Conservation (phyloP, 2,888 invertebrate species). For the Cosmopolites sordidus region DNA sequence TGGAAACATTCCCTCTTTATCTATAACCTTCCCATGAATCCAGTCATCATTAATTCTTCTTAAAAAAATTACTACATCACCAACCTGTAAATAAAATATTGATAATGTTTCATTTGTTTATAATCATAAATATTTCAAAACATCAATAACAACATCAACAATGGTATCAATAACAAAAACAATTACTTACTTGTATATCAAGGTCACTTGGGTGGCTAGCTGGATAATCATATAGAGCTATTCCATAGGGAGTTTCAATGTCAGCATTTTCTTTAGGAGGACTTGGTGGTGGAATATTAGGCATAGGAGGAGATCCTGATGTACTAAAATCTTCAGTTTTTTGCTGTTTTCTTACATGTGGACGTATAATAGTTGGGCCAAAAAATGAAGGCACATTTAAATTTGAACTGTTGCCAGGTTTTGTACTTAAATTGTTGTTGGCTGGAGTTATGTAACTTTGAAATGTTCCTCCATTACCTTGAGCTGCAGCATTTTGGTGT, state of each 20-base stretch:
- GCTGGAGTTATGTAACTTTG: conserved; percentile 20
- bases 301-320: conserved; percentile 59
- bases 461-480: conserved; percentile 14
- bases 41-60: conserved; percentile 73
- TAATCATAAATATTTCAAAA: background rate
- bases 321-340: conserved; percentile 48
- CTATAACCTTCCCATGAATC: conserved; percentile 65
- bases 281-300: conserved; percentile 71
- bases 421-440: conserved; percentile 8
- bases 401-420: conserved; percentile 19
- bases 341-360: conserved; percentile 44
- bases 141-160: too few species aligned
- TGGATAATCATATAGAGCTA: conserved; percentile 75
- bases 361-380: conserved; percentile 71
- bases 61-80: conserved; percentile 67
- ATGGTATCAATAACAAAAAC: conserved; percentile 3
- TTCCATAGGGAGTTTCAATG: conserved; percentile 61
- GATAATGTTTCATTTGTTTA: too few species aligned
- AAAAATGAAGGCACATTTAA: conserved; percentile 32
- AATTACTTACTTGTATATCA: conserved; percentile 64
- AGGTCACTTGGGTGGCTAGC: conserved; percentile 74
- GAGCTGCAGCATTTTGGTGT: conserved; percentile 9
- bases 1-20: conserved; percentile 77
- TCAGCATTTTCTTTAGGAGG: conserved; percentile 55
- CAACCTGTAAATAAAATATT: conserved; percentile 53